Evolutionary conservation across 2,888 invertebrate species (phyloP).

Genomic region (Eupeodes latifasciatus): DNA sequence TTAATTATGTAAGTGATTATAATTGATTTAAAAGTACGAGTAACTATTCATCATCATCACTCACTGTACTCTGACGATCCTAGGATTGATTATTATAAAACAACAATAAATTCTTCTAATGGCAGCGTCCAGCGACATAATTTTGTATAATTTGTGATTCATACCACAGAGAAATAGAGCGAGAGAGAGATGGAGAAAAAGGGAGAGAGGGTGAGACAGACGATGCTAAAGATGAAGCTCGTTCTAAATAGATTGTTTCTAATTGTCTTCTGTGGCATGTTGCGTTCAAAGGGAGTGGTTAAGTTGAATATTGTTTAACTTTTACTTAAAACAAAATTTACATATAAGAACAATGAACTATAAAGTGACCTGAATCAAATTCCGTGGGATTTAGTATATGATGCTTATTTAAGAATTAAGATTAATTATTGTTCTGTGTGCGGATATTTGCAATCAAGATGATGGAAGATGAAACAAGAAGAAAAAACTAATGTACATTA

Average conservation of each 20-base stretch:
- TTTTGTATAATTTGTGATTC: conserved; percentile 41
- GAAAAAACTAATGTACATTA: background rate
- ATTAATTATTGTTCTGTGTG: conserved; percentile 62
- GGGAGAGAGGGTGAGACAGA: background rate
- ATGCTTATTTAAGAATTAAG: conserved; percentile 58
- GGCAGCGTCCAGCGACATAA: conserved; percentile 30
- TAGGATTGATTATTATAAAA: conserved; percentile 47
- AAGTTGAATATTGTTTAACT: background rate
- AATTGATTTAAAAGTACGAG: conserved; percentile 33
- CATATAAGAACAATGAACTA: conserved; percentile 71
- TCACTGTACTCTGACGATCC: background rate
- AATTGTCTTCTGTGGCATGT: conserved; percentile 39
- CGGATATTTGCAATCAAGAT: conserved; percentile 69
- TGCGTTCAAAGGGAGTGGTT: conserved; percentile 57
- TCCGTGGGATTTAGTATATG: conserved; percentile 45
- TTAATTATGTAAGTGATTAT: conserved; percentile 41
- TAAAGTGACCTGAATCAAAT: conserved; percentile 61
- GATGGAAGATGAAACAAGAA: background rate
- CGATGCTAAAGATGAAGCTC: background rate
- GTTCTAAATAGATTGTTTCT: conserved; percentile 33
- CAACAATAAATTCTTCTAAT: conserved; percentile 36
- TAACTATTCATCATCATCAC: conserved; percentile 17
- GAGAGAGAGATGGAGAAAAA: background rate
- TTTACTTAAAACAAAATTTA: conserved; percentile 49
- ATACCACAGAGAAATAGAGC: conserved; percentile 11